Base-by-base conservation (phyloP, 2,797 vertebrate species). In the Hylomyscus alleni region DNA sequence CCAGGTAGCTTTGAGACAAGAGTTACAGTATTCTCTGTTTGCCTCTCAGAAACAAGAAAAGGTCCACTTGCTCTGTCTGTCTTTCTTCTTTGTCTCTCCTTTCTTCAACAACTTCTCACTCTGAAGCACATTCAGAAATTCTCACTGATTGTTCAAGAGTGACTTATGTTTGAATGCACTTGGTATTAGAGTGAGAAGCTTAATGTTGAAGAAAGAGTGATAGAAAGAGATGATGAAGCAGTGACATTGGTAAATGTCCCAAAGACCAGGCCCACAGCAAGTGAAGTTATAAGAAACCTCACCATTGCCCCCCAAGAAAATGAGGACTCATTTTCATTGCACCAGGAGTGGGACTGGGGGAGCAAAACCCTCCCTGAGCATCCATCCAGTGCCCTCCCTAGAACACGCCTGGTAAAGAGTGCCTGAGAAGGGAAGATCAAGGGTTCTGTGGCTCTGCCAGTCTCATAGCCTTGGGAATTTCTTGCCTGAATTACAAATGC, bases 401-500 rank as follows among this genome's bases (percentile, higher is more conserved):
- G 97, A 98, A 98, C 89, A 90, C 93, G 95, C 97, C 95, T 6
- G 29, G 96, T 91, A 97, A 98, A 95, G 96, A 96, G 93, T 96
- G 97, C 95, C 91, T 97, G 98, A 97, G 97, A 97, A 91, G 92
- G 93, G 95, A 90, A 94, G 97, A 94, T 95, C 95, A 96, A 98
- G 89, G 94, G 82, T 94, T 93, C 52, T 85, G 80, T 97, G 97
- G 75, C 91, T 96, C 98, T 97, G 92, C 95, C 97, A 98, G 93
- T 96, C 97, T 97, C 97, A 26, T 6, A 34, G 96, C 97, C 98
- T 97, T 93, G 82, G 94, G 95, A 96, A 97, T 29, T 86, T 96
- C 97, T 96, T 97, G 93, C 98, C 96, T 97, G 98, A 98, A 97
- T 98, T 98, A 98, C 98, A 98, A 98, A 98, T 86, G 97, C 92